Evolutionary conservation across 2,113 vertebrate species (phyloP).

Genomic region (Cavia aperea): DNA sequence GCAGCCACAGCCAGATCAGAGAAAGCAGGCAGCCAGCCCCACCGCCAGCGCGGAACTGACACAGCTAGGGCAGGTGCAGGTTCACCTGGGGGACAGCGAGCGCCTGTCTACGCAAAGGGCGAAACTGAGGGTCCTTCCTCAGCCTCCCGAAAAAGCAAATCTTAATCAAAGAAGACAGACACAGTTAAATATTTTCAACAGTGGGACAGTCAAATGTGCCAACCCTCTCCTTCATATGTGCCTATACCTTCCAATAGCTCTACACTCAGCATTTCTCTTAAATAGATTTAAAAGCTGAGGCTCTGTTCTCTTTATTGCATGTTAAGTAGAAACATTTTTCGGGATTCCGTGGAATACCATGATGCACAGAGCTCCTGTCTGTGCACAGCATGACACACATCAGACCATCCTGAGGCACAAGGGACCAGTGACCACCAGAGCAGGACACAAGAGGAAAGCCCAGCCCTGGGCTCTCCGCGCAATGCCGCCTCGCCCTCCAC

Average conservation of each 20-base stretch:
- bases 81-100: rapidly evolving
- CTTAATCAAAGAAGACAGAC: not conserved
- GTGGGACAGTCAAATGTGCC: no score
- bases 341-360: not conserved
- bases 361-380: not conserved
- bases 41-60: no score
- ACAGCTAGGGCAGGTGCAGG: rapidly evolving
- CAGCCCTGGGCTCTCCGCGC: not conserved
- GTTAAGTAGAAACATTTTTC: not conserved
- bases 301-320: not conserved
- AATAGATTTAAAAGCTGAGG: not conserved
- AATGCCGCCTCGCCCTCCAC: rapidly evolving
- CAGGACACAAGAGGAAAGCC: rapidly evolving
- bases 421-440: rapidly evolving
- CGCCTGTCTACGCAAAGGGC: not conserved
- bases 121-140: no score
- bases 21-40: not conserved
- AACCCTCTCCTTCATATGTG: not conserved
- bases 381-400: rapidly evolving
- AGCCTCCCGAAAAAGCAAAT: no score
- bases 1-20: rapidly evolving
- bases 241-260: not conserved
- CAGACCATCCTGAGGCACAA: not conserved
- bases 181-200: not conserved
- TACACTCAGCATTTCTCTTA: no score